Evolutionary conservation across 2,113 vertebrate genomes (phyloP).

Genomic region (Cichladusa arquata): DNA sequence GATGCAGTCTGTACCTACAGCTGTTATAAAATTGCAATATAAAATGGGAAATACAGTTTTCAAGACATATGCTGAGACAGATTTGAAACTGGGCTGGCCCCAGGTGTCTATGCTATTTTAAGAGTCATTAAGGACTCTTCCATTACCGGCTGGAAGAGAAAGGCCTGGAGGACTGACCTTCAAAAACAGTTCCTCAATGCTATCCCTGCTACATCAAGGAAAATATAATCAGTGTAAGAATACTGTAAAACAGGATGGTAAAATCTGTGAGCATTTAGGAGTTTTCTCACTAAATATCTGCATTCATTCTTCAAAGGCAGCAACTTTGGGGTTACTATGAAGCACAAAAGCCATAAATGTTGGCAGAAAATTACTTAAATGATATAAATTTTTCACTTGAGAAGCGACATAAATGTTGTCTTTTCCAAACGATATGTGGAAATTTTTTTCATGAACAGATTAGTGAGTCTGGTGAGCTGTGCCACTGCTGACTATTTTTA

Average conservation of each 20-base stretch:
- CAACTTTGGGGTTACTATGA: not conserved
- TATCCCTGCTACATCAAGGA: not conserved
- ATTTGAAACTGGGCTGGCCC: not conserved
- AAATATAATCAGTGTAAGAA: not conserved
- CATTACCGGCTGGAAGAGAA: not conserved
- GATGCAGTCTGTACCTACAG: not conserved
- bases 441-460: not conserved
- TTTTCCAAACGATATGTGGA: not conserved
- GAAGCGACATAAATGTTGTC: not conserved
- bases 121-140: not conserved
- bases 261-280: not conserved
- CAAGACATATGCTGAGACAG: not conserved
- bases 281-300: not conserved
- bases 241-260: not conserved
- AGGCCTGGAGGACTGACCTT: not conserved
- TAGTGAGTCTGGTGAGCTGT: not conserved
- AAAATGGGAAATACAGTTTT: not conserved
- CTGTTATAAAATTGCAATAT: not conserved
- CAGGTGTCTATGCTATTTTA: not conserved
- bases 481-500: not conserved
- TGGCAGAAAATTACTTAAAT: not conserved
- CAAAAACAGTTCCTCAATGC: not conserved
- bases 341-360: not conserved
- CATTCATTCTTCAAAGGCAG: not conserved
- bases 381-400: not conserved